Conservation (phyloP, 2,113 vertebrate species). For the Danionella cerebrum region DNA sequence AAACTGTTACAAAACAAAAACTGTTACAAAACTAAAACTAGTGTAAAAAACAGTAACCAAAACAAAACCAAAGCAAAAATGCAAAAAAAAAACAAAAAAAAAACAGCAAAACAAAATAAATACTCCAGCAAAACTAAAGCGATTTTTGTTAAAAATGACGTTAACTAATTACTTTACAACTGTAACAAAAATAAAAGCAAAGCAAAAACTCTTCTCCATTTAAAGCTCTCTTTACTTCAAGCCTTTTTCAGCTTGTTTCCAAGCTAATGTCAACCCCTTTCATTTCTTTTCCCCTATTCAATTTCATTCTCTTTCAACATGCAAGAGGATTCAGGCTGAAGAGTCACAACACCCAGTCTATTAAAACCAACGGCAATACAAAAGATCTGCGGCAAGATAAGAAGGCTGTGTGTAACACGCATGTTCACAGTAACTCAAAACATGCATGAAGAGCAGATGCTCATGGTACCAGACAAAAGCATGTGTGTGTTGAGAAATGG, state of each 20-base stretch:
- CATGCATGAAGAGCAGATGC: not conserved
- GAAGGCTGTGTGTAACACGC: not conserved
- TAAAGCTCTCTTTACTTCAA: conserved; percentile 1
- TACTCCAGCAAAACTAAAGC: too few relatives aligned
- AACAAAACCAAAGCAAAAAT: too few relatives aligned
- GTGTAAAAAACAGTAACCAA: too few relatives aligned
- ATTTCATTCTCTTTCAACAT: not conserved
- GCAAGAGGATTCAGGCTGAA: not conserved
- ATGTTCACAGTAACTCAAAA: not conserved
- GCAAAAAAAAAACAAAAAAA: too few relatives aligned
- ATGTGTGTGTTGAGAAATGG: conserved; percentile 5
- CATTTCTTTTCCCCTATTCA: too few relatives aligned
- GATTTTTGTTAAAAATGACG: too few relatives aligned
- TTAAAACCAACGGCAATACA: not conserved
- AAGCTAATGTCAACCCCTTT: conserved; percentile 7
- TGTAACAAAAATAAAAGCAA: not conserved
- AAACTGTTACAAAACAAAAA: not conserved
- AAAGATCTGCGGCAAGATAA: not conserved
- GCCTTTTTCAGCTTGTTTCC: not conserved
- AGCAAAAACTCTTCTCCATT: not conserved
- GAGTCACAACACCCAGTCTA: not conserved
- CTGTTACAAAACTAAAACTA: not conserved
- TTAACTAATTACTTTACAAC: too few relatives aligned
- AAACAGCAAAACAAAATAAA: too few relatives aligned
- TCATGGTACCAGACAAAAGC: not conserved